A percentile compares a stretch with the other conserved stretches of the same genome.
phyloP scores from a whole-genome alignment of 2,113 vertebrate species.

The Ageneiosus marmoratus region DNA sequence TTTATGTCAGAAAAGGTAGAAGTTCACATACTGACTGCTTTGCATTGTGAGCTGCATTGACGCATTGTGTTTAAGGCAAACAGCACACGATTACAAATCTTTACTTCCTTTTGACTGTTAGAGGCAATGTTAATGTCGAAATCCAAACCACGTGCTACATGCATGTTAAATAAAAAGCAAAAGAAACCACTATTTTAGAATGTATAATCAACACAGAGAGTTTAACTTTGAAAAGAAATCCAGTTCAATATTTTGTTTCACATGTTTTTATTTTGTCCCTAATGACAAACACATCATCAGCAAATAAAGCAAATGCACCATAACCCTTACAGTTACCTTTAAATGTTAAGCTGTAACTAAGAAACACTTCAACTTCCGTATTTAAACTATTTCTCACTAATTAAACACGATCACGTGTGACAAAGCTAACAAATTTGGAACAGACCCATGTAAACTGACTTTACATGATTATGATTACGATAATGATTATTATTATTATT shows the following conservation, averaged over 20 bases:
- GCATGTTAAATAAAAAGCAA: neutral
- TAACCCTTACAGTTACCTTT: neutral
- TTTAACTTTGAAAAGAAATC: constrained; percentile 24
- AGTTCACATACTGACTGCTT: neutral
- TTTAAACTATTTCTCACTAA: neutral
- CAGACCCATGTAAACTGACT: neutral
- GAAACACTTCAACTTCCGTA: neutral
- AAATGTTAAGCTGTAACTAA: constrained; percentile 4
- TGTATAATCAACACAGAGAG: neutral
- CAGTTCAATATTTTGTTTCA: constrained; percentile 43
- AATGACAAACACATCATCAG: neutral
- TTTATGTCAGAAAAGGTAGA: neutral
- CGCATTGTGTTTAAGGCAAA: neutral
- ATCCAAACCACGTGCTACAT: neutral
- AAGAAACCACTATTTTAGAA: neutral
- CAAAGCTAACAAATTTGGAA: neutral
- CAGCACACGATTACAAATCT: neutral
- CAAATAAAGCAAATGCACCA: constrained; percentile 11
- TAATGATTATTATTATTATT: too few species aligned
- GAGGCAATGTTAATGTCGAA: neutral
- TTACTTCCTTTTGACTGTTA: neutral
- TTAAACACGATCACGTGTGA: neutral
- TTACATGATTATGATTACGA: too few species aligned
- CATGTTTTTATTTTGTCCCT: neutral
- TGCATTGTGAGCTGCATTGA: neutral